These are phyloP conservation scores for Chloebia gouldiae DNA, from an alignment of 2,113 vertebrate species.

Conservation along the genomic window DNA sequence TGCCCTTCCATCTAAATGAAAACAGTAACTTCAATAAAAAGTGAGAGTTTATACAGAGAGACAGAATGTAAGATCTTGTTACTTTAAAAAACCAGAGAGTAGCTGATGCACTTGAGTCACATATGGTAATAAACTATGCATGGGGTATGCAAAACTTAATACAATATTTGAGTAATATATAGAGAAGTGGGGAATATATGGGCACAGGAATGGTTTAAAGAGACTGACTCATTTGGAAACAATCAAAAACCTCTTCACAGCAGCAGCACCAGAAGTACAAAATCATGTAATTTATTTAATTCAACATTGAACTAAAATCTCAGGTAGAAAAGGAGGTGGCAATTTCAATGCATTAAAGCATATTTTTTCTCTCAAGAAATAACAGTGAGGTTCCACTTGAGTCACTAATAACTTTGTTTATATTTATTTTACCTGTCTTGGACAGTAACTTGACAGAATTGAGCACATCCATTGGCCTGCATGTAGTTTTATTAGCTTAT, in stretches of 20 bases:
- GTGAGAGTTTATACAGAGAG: not conserved
- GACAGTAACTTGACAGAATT: not conserved
- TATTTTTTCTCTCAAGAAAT: not conserved
- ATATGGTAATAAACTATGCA: not conserved
- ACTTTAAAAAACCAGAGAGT: not conserved
- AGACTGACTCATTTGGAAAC: not conserved
- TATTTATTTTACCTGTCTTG: not conserved
- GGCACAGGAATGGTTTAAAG: not conserved
- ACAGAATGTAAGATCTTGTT: not conserved
- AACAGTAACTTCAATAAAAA: not conserved
- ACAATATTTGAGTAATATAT: not conserved
- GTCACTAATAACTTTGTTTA: not conserved
- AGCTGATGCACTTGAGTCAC: not conserved
- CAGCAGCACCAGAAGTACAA: not conserved
- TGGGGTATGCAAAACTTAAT: not conserved
- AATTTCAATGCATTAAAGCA: not conserved
- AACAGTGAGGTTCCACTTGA: not conserved
- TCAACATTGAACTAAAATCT: not conserved
- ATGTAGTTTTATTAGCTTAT: not conserved
- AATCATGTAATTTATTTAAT: not conserved
- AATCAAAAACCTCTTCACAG: not conserved
- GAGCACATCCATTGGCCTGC: not conserved
- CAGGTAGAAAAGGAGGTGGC: not conserved
- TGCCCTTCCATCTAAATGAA: not conserved
- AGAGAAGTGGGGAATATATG: not conserved